phyloP scores from a whole-genome alignment of 2,113 vertebrate genomes.

The Holacanthus passer region DNA sequence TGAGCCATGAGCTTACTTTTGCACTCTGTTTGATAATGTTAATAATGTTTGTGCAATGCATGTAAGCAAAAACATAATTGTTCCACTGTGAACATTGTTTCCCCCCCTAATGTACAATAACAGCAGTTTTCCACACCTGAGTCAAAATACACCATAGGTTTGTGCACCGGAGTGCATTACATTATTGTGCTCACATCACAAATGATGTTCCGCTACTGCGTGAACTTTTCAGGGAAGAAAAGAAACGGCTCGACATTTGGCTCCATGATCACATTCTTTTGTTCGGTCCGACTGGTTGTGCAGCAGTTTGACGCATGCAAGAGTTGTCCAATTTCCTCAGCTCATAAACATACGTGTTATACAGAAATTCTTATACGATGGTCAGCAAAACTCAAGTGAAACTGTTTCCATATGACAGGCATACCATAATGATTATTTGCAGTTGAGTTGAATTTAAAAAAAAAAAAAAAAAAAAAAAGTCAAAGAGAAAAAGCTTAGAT shows the following conservation, averaged over 20 bases:
- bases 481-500: neutral
- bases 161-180: neutral
- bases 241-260: neutral
- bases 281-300: neutral
- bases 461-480: neutral
- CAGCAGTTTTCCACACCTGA: neutral
- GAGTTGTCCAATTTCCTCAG: neutral
- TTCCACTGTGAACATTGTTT: constrained; percentile 24
- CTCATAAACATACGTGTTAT: neutral
- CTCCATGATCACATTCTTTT: neutral
- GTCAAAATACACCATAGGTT: neutral
- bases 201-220: neutral
- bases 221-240: neutral
- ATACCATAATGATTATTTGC: too few species aligned
- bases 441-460: too few species aligned
- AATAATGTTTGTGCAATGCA: neutral
- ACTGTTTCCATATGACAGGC: too few species aligned
- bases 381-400: too few species aligned
- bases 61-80: constrained; percentile 44
- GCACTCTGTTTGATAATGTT: constrained; percentile 26
- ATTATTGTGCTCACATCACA: neutral
- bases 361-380: neutral
- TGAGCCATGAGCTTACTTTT: constrained; percentile 53
- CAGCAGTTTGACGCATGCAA: neutral
- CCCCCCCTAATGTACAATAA: constrained; percentile 13